Evolutionary conservation across 2,113 vertebrate genomes (phyloP).

Genomic region (Hymenochirus boettgeri): DNA sequence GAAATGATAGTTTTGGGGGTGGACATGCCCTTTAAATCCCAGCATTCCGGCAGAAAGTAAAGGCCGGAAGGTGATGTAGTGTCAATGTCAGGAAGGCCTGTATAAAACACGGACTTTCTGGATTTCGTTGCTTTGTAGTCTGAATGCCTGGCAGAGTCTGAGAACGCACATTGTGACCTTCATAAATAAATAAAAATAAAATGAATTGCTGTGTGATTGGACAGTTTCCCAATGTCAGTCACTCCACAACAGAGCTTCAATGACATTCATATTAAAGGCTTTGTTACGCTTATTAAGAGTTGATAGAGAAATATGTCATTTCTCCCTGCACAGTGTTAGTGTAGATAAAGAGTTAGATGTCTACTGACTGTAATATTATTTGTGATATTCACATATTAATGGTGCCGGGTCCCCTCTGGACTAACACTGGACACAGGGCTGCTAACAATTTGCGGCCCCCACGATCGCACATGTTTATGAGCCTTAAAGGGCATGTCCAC

Average conservation of each 20-base stretch:
- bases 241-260: not conserved
- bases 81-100: not conserved
- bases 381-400: no score
- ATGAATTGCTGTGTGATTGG: not conserved
- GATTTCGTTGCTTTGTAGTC: not conserved
- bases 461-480: no score
- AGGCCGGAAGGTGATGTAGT: no score
- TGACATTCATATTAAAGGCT: not conserved
- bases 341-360: no score
- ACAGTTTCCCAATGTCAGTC: not conserved
- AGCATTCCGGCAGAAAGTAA: no score
- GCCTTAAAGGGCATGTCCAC: no score
- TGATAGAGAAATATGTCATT: not conserved
- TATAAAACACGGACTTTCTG: not conserved
- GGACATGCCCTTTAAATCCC: no score
- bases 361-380: no score
- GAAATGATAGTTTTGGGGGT: no score
- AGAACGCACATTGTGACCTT: not conserved
- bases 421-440: no score
- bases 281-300: not conserved
- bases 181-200: constrained; percentile 2
- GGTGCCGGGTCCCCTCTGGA: no score
- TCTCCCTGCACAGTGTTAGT: not conserved
- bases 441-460: no score
- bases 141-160: not conserved